Evolutionary conservation across 2,113 vertebrate genomes (phyloP).

Genomic region (Chaetorhynchus papuensis): DNA sequence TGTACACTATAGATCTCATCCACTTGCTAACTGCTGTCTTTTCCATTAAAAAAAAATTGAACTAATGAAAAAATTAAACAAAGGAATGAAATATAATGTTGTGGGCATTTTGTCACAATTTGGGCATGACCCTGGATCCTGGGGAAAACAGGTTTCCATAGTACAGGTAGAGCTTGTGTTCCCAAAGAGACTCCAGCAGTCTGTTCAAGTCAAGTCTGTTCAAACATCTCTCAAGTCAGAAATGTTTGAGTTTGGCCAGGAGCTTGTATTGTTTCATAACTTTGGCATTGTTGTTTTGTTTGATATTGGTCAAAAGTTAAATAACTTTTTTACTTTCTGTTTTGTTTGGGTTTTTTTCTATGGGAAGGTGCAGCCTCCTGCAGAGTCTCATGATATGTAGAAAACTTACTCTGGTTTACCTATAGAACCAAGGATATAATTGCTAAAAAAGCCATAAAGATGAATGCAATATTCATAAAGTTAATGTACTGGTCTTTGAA

Average conservation of each 20-base stretch:
- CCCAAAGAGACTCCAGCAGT: not conserved
- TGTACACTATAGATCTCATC: not conserved
- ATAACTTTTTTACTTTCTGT: not conserved
- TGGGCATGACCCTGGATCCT: not conserved
- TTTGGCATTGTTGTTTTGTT: not conserved
- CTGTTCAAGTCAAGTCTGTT: not conserved
- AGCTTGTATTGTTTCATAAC: not conserved
- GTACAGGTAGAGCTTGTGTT: not conserved
- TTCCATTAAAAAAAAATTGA: not conserved
- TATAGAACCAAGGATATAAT: not conserved
- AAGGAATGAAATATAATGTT: not conserved
- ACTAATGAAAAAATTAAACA: not conserved
- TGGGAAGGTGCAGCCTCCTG: not conserved
- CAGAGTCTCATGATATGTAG: not conserved
- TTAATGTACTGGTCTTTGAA: slow-evolving; percentile 19
- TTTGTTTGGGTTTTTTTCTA: not conserved
- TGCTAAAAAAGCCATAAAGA: not conserved
- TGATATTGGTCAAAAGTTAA: not conserved
- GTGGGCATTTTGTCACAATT: not conserved
- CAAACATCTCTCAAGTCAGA: not conserved
- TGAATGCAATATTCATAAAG: slow-evolving; percentile 33
- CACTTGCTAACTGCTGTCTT: not conserved
- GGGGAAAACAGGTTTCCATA: not conserved
- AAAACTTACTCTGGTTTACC: not conserved
- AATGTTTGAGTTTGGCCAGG: not conserved